A percentile compares a stretch with the other conserved stretches of the same genome.
Conservation (phyloP, 1,140 invertebrate genomes). For the Zelostemma sp. region DNA sequence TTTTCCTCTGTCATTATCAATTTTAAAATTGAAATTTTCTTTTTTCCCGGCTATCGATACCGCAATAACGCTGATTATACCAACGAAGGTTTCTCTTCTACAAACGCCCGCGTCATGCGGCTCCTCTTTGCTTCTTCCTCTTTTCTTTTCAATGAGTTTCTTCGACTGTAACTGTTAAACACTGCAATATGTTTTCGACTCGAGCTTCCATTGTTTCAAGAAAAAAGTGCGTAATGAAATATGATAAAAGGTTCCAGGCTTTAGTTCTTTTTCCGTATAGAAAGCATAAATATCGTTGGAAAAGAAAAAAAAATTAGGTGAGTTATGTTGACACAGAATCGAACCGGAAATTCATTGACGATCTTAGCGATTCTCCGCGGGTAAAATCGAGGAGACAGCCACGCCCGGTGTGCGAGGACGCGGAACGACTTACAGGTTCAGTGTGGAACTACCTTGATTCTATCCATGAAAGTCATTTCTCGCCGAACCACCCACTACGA, state of each 20-base stretch:
- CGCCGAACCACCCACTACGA: slow-evolving; percentile 47
- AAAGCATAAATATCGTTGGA: too few relatives aligned
- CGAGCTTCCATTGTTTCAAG: too few relatives aligned
- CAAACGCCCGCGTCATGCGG: neutral
- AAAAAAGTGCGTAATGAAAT: too few relatives aligned
- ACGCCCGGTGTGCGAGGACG: slow-evolving; percentile 67
- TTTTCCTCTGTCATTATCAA: neutral
- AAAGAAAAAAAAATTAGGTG: too few relatives aligned
- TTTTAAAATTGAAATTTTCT: neutral
- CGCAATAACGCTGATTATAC: slow-evolving; percentile 19
- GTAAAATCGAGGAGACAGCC: slow-evolving; percentile 51
- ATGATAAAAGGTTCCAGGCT: too few relatives aligned
- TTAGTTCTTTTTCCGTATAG: too few relatives aligned
- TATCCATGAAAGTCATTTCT: slow-evolving; percentile 45
- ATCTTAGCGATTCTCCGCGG: slow-evolving; percentile 24
- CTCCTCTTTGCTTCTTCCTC: neutral
- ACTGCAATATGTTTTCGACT: too few relatives aligned
- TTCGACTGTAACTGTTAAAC: too few relatives aligned
- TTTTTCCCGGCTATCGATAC: slow-evolving; percentile 15
- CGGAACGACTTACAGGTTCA: slow-evolving; percentile 66
- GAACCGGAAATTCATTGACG: slow-evolving; percentile 36
- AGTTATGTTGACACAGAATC: slow-evolving; percentile 9
- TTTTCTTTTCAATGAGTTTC: neutral
- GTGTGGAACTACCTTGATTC: slow-evolving; percentile 52
- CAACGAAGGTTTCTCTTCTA: slow-evolving; percentile 2